Conservation (phyloP, 2,797 vertebrate genomes). For the Lithobates sylvaticus region DNA sequence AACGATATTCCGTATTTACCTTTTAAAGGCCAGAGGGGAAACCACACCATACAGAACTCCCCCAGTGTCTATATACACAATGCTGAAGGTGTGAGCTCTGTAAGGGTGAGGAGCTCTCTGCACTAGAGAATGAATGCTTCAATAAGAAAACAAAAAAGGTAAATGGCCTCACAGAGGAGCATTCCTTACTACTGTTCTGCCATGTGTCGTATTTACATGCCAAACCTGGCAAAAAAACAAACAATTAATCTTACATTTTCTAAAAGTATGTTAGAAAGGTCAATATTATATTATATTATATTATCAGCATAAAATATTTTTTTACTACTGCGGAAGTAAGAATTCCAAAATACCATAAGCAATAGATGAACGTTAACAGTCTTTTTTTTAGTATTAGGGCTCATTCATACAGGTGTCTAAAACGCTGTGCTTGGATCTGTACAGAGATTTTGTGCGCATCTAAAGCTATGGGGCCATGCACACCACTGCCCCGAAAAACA, state of each 20-base stretch:
- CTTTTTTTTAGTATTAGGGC: too few relatives aligned
- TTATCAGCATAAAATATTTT: background rate
- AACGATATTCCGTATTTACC: too few relatives aligned
- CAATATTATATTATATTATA: background rate
- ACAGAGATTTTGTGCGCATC: too few relatives aligned
- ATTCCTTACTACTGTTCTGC: slow-evolving; percentile 23
- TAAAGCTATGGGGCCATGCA: too few relatives aligned
- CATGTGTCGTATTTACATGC: background rate
- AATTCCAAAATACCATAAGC: background rate
- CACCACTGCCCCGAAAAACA: too few relatives aligned
- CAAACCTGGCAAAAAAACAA: slow-evolving; percentile 32
- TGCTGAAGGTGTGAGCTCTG: background rate
- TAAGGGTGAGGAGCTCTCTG: background rate
- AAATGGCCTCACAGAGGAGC: slow-evolving; percentile 58
- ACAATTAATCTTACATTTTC: background rate
- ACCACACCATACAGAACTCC: too few relatives aligned
- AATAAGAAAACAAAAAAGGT: slow-evolving; percentile 19
- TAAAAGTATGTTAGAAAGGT: background rate
- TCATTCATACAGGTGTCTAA: too few relatives aligned
- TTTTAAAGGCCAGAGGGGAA: too few relatives aligned
- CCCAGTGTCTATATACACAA: background rate
- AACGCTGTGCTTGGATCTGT: too few relatives aligned
- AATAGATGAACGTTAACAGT: background rate
- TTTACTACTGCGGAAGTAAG: background rate
- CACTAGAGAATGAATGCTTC: slow-evolving; percentile 11